phyloP scores from a whole-genome alignment of 92 coral and sea anemone species.

The Zoanthus solanderi region DNA sequence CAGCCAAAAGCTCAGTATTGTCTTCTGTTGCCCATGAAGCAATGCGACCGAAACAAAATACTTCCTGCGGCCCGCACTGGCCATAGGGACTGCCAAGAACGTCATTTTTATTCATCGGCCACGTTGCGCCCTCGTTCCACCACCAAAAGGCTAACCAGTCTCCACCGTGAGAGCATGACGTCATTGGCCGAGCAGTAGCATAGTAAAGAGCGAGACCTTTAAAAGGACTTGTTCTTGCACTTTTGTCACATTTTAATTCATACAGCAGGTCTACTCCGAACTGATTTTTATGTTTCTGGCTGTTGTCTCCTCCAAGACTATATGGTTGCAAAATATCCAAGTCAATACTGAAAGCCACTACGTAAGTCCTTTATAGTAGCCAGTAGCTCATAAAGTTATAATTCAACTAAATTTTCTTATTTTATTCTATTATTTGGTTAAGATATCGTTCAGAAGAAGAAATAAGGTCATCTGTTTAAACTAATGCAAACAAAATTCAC shows the following conservation, averaged over 20 bases:
- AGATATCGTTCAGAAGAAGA: no score
- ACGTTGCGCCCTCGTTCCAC: constrained; percentile 75
- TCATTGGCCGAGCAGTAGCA: constrained; percentile 64
- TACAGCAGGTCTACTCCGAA: constrained; percentile 72
- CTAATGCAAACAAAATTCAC: no score
- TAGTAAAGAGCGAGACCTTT: constrained; percentile 74
- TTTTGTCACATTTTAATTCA: constrained; percentile 71
- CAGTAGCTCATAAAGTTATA: no score
- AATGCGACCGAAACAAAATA: constrained; percentile 78
- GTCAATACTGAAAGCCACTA: neutral
- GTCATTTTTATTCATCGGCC: constrained; percentile 71
- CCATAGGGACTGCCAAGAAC: constrained; percentile 72
- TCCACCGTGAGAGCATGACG: constrained; percentile 68
- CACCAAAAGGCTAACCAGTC: constrained; percentile 89
- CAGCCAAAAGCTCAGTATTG: constrained; percentile 75
- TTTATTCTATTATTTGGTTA: no score
- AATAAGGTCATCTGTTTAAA: no score
- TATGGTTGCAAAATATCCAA: constrained; percentile 56
- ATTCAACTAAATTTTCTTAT: no score
- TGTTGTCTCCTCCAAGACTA: constrained; percentile 52
- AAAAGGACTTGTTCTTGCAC: constrained; percentile 45
- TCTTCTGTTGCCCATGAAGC: constrained; percentile 84
- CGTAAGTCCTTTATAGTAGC: no score
- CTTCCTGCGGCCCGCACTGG: constrained; percentile 67
- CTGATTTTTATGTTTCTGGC: constrained; percentile 62